A percentile compares a stretch with the other conserved stretches of the same genome.
These are phyloP conservation scores for Danionella dracula DNA, from an alignment of 2,797 vertebrate species.

Conservation along the genomic window DNA sequence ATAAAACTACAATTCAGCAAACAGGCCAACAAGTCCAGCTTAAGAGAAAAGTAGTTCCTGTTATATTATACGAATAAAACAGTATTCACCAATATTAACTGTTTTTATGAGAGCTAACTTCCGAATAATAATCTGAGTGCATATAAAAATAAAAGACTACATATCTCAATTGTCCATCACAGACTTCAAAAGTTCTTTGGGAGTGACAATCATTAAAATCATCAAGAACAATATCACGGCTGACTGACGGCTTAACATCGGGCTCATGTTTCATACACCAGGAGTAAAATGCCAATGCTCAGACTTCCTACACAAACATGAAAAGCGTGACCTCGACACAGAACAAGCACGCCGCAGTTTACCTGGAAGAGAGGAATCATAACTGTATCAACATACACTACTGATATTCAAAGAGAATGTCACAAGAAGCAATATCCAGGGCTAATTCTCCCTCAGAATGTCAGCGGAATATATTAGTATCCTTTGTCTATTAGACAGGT, in stretches of 20 bases:
- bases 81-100: constrained; percentile 1
- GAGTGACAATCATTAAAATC: constrained; percentile 6
- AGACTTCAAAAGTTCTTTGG: not conserved
- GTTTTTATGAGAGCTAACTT: not conserved
- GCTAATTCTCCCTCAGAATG: constrained; percentile 58
- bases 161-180: constrained; percentile 7
- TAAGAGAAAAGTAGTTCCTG: no score
- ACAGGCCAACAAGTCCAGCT: no score
- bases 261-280: constrained; percentile 13
- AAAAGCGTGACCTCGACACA: constrained; percentile 58
- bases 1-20: no score
- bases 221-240: not conserved
- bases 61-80: no score
- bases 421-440: constrained; percentile 62
- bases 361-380: constrained; percentile 55
- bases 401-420: constrained; percentile 58
- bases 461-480: constrained; percentile 59
- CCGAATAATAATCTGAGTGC: not conserved
- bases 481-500: constrained; percentile 31
- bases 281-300: constrained; percentile 31
- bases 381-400: constrained; percentile 53
- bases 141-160: not conserved
- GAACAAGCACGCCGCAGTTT: constrained; percentile 54
- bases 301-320: constrained; percentile 46
- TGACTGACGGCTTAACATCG: not conserved